Evolutionary conservation across 2,888 invertebrate genomes (phyloP).

Genomic region (Amphipoea lucens): DNA sequence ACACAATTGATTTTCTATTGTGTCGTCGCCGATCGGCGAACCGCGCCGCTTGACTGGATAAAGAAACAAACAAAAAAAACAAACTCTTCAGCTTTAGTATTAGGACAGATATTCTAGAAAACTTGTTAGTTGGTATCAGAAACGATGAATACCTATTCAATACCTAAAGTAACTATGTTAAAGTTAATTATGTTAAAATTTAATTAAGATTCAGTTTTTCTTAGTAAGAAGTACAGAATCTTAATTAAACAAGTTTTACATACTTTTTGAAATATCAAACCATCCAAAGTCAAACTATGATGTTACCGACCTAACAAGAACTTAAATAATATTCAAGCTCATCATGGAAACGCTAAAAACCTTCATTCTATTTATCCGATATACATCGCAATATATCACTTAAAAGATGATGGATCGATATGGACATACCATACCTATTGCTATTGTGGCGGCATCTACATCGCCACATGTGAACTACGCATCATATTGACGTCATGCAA

Average conservation of each 20-base stretch:
- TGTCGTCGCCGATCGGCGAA: too few relatives aligned
- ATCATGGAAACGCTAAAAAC: too few relatives aligned
- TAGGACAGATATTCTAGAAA: slow-evolving; percentile 9
- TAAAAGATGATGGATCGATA: not conserved
- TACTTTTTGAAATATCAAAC: slow-evolving; percentile 1
- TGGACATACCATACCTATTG: not conserved
- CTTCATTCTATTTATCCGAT: not conserved
- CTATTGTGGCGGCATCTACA: too few relatives aligned
- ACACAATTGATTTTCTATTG: too few relatives aligned
- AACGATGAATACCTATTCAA: not conserved
- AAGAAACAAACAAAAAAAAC: not conserved
- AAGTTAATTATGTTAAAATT: slow-evolving; percentile 2
- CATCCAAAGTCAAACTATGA: not conserved
- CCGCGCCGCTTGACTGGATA: too few relatives aligned
- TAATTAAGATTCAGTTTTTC: slow-evolving; percentile 5
- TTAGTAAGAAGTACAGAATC: not conserved
- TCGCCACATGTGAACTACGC: too few relatives aligned
- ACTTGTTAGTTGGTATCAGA: not conserved
- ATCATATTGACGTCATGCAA: too few relatives aligned
- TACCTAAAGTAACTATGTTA: not conserved
- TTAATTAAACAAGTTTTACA: slow-evolving; percentile 9
- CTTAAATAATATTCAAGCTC: not conserved
- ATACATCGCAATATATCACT: not conserved
- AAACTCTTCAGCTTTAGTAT: not conserved
- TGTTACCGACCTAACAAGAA: not conserved